Evolutionary conservation across 2,797 vertebrate species (phyloP).

Genomic region (Artibeus jamaicensis): DNA sequence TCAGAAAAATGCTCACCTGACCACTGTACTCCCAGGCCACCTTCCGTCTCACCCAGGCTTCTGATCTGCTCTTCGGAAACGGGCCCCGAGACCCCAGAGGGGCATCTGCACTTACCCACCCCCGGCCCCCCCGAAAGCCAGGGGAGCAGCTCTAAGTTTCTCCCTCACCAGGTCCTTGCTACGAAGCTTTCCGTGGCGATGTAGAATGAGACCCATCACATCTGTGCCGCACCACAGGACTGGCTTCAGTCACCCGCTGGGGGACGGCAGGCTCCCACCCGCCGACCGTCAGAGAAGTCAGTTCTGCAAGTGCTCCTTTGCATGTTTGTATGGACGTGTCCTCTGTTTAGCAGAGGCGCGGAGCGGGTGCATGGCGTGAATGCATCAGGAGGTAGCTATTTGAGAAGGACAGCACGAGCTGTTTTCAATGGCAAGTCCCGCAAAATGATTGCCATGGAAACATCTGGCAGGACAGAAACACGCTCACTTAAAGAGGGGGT

Average conservation of each 20-base stretch:
- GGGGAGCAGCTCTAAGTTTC: not conserved
- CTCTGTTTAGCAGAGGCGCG: slow-evolving; percentile 20
- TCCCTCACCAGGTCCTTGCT: not conserved
- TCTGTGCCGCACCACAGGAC: not conserved
- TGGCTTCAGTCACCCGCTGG: not conserved
- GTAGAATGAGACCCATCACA: not conserved
- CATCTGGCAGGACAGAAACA: slow-evolving; percentile 5
- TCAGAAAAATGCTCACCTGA: not conserved
- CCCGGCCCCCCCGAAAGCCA: not conserved
- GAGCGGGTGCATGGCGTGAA: slow-evolving; percentile 41
- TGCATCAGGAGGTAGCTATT: slow-evolving; percentile 44
- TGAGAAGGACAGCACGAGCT: not conserved
- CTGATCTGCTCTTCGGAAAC: not conserved
- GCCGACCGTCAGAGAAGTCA: slow-evolving; percentile 52
- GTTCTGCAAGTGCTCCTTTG: slow-evolving; percentile 38
- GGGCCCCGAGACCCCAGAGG: not conserved
- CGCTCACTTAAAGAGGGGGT: not conserved
- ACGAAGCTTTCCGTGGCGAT: not conserved
- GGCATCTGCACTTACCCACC: accelerated
- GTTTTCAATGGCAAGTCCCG: slow-evolving; percentile 15
- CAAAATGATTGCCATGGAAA: slow-evolving; percentile 31
- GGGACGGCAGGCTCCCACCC: slow-evolving; percentile 44
- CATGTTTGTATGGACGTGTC: slow-evolving; percentile 40
- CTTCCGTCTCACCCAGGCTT: not conserved
- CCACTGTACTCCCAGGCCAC: not conserved